Evolutionary conservation across 2,797 vertebrate genomes (phyloP).

Genomic region (Oreortyx pictus): DNA sequence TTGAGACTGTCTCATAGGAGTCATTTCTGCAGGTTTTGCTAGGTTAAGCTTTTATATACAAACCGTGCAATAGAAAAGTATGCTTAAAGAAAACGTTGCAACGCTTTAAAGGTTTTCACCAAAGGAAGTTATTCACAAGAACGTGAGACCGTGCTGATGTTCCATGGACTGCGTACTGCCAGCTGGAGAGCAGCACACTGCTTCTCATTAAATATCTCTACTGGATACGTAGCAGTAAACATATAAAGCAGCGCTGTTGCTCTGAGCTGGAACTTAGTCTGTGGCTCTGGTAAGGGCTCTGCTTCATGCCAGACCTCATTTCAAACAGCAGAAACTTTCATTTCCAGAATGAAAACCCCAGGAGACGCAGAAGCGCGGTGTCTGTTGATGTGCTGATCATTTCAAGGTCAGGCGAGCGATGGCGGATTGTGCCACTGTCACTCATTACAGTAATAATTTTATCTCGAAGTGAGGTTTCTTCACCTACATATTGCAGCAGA

Average conservation of each 20-base stretch:
- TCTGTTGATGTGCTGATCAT: neutral
- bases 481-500: neutral
- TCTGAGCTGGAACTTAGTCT: neutral
- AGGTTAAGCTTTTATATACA: neutral
- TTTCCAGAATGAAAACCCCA: neutral
- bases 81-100: neutral
- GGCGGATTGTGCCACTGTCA: neutral
- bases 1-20: neutral
- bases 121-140: neutral
- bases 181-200: neutral
- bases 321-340: neutral
- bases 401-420: neutral
- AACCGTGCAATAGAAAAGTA: neutral
- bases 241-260: neutral
- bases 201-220: neutral
- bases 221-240: neutral
- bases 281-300: neutral
- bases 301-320: neutral
- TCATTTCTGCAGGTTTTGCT: neutral
- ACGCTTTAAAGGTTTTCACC: neutral
- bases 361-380: neutral
- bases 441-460: rapidly evolving
- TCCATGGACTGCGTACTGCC: neutral
- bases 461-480: neutral
- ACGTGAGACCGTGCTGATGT: neutral